A percentile compares a stretch with the other conserved stretches of the same genome.
These are phyloP conservation scores for Drosophila algonquin DNA, from an alignment of 2,888 invertebrate genomes.

Conservation along the genomic window DNA sequence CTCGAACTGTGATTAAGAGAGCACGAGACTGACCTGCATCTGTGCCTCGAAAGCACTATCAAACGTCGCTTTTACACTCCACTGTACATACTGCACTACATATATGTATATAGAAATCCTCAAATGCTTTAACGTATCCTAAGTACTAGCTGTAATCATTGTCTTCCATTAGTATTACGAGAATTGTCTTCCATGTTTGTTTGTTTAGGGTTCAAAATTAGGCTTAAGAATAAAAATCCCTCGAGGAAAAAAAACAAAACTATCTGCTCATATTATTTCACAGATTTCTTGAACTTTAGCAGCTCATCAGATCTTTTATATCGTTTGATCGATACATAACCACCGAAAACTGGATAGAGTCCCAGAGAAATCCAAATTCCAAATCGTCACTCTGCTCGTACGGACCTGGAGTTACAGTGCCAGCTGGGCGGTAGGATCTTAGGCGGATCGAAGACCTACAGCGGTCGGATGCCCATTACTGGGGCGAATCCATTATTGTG, in stretches of 20 bases:
- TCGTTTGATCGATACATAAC: too few relatives aligned
- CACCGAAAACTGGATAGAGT: too few relatives aligned
- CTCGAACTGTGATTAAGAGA: conserved; percentile 64
- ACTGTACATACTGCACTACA: conserved; percentile 29
- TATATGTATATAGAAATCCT: conserved; percentile 1
- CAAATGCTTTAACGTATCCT: conserved; percentile 42
- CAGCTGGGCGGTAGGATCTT: too few relatives aligned
- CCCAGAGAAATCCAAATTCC: too few relatives aligned
- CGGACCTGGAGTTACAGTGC: too few relatives aligned
- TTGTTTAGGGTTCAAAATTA: conserved; percentile 50
- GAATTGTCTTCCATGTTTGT: conserved; percentile 73
- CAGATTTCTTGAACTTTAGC: too few relatives aligned
- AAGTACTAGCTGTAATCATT: conserved; percentile 53
- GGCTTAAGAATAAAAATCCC: conserved; percentile 43
- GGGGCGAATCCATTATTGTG: too few relatives aligned
- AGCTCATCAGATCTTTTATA: too few relatives aligned
- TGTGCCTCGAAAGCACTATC: conserved; percentile 16
- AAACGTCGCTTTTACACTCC: conserved; percentile 35
- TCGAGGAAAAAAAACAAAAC: conserved; percentile 25
- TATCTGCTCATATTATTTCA: background rate
- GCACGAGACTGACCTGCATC: conserved; percentile 50
- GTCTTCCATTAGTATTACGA: conserved; percentile 63
- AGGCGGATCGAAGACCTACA: too few relatives aligned
- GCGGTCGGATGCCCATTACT: too few relatives aligned
- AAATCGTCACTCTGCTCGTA: too few relatives aligned